Evolutionary conservation across 2,113 vertebrate genomes (phyloP).

Genomic region (Triplophysa rosa): DNA sequence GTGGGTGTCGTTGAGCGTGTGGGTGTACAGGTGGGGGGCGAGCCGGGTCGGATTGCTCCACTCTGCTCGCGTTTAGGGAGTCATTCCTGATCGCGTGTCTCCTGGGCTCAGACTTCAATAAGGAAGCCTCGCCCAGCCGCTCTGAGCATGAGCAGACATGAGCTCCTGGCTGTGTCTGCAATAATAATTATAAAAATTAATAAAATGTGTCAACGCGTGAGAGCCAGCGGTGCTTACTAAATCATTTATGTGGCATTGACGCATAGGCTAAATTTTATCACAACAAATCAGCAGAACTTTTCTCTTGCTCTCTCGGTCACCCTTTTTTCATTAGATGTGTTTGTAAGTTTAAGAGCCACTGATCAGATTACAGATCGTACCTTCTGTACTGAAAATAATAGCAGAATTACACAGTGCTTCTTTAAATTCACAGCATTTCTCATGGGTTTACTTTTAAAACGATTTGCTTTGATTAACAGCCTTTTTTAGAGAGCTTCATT

Average conservation of each 20-base stretch:
- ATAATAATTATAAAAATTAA: constrained; percentile 59
- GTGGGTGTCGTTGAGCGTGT: constrained; percentile 50
- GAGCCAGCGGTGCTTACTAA: constrained; percentile 45
- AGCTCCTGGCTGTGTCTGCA: constrained; percentile 54
- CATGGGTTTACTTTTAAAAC: background rate
- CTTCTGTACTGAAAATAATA: constrained; percentile 10
- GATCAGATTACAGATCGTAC: constrained; percentile 25
- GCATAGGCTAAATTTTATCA: constrained; percentile 51
- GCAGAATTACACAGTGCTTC: background rate
- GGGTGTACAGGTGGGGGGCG: constrained; percentile 32
- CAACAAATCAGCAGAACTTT: constrained; percentile 38
- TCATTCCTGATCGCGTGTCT: background rate
- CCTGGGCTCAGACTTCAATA: constrained; percentile 5
- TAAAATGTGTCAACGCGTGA: constrained; percentile 47
- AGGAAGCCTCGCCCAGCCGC: background rate
- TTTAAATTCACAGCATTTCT: constrained; percentile 1
- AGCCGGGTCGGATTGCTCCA: background rate
- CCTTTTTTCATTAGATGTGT: constrained; percentile 20
- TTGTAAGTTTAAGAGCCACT: constrained; percentile 18
- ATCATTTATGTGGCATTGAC: constrained; percentile 50
- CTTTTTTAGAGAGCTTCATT: constrained; percentile 10
- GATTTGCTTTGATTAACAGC: constrained; percentile 15
- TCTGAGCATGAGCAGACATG: constrained; percentile 26
- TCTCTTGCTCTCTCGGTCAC: background rate
- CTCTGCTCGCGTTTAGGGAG: background rate